Conservation (phyloP, 2,797 vertebrate species). For the Hapalemur alaotrensis region DNA sequence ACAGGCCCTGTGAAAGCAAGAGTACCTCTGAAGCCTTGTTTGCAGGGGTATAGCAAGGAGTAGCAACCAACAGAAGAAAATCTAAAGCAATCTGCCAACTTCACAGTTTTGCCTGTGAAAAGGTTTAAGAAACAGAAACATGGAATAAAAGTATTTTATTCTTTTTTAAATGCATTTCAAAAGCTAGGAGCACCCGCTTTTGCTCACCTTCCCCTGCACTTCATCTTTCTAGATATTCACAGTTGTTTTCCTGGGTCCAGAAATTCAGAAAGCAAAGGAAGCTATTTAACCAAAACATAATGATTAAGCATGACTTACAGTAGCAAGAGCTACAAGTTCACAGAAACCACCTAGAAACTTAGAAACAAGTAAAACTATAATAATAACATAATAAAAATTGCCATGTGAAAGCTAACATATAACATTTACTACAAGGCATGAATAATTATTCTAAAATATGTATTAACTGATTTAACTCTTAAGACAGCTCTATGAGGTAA, state of each 20-base stretch:
- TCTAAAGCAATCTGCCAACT: neutral
- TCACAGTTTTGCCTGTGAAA: neutral
- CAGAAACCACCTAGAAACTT: neutral
- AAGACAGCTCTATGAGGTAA: neutral
- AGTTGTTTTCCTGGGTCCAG: neutral
- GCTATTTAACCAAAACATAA: neutral
- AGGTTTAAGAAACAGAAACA: neutral
- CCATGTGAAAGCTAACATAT: neutral
- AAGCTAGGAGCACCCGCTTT: neutral
- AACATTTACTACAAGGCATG: neutral
- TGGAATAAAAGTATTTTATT: neutral
- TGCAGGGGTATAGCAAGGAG: neutral
- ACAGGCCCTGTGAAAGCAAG: neutral
- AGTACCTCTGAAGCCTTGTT: neutral
- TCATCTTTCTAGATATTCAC: neutral
- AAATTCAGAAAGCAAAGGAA: neutral
- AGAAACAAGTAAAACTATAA: neutral
- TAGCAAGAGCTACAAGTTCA: neutral
- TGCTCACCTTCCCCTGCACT: neutral
- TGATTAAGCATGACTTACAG: neutral
- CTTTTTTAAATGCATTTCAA: neutral
- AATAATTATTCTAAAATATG: neutral
- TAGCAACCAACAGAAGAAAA: neutral
- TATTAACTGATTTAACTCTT: neutral
- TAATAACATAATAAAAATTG: neutral